Base-by-base conservation (phyloP, 1,140 invertebrate species). In the Hycleus cichorii region DNA sequence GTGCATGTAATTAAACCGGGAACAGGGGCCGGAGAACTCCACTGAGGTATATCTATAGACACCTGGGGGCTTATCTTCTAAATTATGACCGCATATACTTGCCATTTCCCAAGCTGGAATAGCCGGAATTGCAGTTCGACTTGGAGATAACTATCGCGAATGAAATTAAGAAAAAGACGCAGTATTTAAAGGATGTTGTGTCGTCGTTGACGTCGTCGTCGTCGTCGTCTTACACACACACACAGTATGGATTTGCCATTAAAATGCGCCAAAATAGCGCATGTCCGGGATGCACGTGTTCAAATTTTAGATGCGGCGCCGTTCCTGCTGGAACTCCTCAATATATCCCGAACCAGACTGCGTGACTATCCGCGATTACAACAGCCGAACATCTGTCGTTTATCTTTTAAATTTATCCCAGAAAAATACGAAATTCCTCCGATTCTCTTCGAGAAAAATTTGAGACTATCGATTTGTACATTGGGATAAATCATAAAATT, bases 171-270 rank as follows among this genome's bases (percentile, higher is more conserved):
- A 32, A 32, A 32, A 32, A 32, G 32, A 5, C 32, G 32, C 18
- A 18, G 18, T 18, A 1, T 18, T 18, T 18, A 18, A 18, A 18
- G 18, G 18, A 18, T 18, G 18, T 18, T 18, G 1, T 18, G 18
- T 18, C 18, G 18, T 18, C 18, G 18, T 18, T 18, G 18, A 18
- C 18, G 18, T 18, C 18, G 18, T 18, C 18, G 18, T 18, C 1
- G 18, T 1, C 18, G 18, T 18, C 18, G 18, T 18, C 18, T 18
- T 18, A 18, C 18, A 18, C 18, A 18, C 18, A 18, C 18, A 18
- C 18, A 18, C 61, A 64, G 64, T 69, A 69, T 69, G 68, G 68
- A 69, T 69, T 69, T 69, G 59, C 68, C 65, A 69, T 69, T 69
- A 68, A 69, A 63, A 47, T 32, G 44, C 57, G 58, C 56, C 49